Conservation (phyloP, 2,888 invertebrate genomes). For the Ennomos erosarius region DNA sequence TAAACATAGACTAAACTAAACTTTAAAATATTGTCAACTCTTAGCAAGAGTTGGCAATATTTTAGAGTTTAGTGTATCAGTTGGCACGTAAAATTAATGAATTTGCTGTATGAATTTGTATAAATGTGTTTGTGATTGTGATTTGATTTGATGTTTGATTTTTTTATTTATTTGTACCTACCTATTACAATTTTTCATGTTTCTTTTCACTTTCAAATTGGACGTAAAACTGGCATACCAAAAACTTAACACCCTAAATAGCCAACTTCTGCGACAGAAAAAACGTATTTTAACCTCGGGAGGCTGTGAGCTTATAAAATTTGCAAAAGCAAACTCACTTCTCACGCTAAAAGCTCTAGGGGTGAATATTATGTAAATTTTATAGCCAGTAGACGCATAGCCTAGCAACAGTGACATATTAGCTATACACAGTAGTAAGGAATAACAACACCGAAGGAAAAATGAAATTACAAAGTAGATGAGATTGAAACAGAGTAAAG, state of each 20-base stretch:
- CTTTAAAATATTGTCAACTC: too few relatives aligned
- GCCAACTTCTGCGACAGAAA: slow-evolving; percentile 27
- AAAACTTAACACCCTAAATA: slow-evolving; percentile 25
- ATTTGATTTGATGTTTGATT: too few relatives aligned
- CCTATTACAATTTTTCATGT: slow-evolving; percentile 17
- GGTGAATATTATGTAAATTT: slow-evolving; percentile 47
- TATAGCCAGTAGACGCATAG: slow-evolving; percentile 38
- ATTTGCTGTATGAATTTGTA: background rate
- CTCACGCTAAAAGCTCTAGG: slow-evolving; percentile 36
- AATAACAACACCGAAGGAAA: slow-evolving; percentile 7
- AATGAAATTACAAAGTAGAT: slow-evolving; percentile 15
- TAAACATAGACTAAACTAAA: too few relatives aligned
- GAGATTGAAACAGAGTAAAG: slow-evolving; percentile 15
- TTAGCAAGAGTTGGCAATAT: too few relatives aligned
- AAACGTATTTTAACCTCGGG: slow-evolving; percentile 35
- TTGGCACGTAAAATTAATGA: too few relatives aligned
- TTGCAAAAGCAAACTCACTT: slow-evolving; percentile 44
- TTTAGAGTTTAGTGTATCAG: too few relatives aligned
- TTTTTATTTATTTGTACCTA: too few relatives aligned
- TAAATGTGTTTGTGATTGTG: too few relatives aligned
- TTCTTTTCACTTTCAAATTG: slow-evolving; percentile 16
- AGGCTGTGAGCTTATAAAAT: slow-evolving; percentile 46
- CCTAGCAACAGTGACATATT: slow-evolving; percentile 36
- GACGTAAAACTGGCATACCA: slow-evolving; percentile 21
- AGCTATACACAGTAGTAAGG: slow-evolving; percentile 12